Conservation (phyloP, 2,888 invertebrate genomes). For the Andrena hattorfiana region DNA sequence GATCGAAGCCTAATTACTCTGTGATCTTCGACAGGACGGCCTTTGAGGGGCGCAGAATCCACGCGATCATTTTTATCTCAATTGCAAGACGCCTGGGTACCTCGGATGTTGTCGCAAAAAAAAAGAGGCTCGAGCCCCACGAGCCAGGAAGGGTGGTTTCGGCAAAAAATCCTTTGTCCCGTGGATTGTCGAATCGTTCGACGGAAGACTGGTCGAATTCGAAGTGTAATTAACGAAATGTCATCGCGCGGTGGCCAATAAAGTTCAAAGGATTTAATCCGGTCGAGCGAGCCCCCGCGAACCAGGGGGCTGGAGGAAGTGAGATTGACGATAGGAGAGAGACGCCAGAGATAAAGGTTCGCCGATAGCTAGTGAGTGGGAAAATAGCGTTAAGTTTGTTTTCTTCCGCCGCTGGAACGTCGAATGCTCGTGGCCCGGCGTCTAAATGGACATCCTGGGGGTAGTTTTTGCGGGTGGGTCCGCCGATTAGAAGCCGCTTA, state of each 20-base stretch:
- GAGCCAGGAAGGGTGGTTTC: not conserved
- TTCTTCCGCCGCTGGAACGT: slow-evolving; percentile 54
- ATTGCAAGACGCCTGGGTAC: not conserved
- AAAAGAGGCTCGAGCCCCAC: not conserved
- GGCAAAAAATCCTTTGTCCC: not conserved
- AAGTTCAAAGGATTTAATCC: slow-evolving; percentile 76
- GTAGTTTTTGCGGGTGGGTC: slow-evolving; percentile 41
- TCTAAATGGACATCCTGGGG: slow-evolving; percentile 40
- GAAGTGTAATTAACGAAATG: slow-evolving; percentile 75
- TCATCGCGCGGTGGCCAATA: slow-evolving; percentile 69
- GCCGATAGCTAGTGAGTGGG: slow-evolving; percentile 23
- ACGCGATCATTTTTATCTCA: slow-evolving; percentile 13
- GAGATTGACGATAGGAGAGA: slow-evolving; percentile 61
- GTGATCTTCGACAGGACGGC: not conserved
- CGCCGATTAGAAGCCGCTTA: slow-evolving; percentile 58
- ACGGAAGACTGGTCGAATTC: slow-evolving; percentile 48
- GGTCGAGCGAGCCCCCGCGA: slow-evolving; percentile 61
- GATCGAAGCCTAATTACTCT: slow-evolving; percentile 39
- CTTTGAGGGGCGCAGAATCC: not conserved
- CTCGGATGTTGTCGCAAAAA: not conserved
- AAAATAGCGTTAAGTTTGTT: slow-evolving; percentile 71
- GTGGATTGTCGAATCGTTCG: slow-evolving; percentile 59
- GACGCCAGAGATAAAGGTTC: slow-evolving; percentile 35
- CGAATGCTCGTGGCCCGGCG: slow-evolving; percentile 15
- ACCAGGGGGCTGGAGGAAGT: slow-evolving; percentile 46